These are phyloP conservation scores for Eunapius fragilis DNA, from an alignment of 37 sponge, comb jelly and placozoan genomes.

Conservation along the genomic window DNA sequence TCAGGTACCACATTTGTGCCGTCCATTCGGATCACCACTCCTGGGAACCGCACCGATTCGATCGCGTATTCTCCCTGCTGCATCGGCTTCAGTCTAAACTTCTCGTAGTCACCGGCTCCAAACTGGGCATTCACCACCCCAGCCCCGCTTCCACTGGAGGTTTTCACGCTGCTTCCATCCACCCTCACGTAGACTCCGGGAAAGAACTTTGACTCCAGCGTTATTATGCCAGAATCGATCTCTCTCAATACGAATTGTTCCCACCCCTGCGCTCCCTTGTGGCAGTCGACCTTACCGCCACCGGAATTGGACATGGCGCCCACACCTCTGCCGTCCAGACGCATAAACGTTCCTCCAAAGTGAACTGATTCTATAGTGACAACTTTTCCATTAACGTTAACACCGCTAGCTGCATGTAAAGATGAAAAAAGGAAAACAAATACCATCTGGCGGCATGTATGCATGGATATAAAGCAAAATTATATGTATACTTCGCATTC, in stretches of 20 bases:
- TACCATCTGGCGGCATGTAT: no score
- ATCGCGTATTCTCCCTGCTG: neutral
- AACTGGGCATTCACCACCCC: neutral
- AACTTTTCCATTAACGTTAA: neutral
- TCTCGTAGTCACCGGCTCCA: neutral
- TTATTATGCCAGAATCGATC: neutral
- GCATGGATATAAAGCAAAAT: no score
- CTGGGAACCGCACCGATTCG: neutral
- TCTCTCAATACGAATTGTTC: neutral
- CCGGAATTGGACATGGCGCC: neutral
- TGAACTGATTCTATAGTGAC: neutral
- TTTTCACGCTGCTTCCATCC: neutral
- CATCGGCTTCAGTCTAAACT: neutral
- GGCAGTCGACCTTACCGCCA: neutral
- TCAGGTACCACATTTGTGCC: slow-evolving; percentile 39
- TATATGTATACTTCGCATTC: no score
- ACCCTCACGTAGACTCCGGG: neutral
- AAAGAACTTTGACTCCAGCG: neutral
- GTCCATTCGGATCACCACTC: neutral
- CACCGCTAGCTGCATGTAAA: neutral
- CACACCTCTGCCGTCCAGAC: neutral
- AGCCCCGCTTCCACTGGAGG: neutral
- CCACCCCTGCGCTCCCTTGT: neutral
- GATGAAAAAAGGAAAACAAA: no score
- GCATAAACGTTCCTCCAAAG: neutral